A percentile compares a stretch with the other conserved stretches of the same genome.
These are phyloP conservation scores for Phania funesta DNA, from an alignment of 2,888 invertebrate species.

Conservation along the genomic window DNA sequence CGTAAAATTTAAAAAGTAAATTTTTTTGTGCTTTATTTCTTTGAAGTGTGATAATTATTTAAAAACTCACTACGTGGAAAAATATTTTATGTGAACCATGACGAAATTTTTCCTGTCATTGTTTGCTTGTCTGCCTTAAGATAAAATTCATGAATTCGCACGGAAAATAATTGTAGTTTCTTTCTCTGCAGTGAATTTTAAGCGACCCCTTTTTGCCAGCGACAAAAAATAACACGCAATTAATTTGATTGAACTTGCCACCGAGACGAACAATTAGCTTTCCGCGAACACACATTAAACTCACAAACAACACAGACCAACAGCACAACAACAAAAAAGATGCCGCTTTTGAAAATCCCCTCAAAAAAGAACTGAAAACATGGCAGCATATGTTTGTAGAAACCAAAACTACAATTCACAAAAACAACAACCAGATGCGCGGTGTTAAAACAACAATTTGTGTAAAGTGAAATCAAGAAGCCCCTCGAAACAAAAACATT, in stretches of 20 bases:
- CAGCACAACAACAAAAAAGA: slow-evolving; percentile 38
- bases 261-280: slow-evolving; percentile 74
- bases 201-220: slow-evolving; percentile 47
- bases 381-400: background rate
- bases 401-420: background rate
- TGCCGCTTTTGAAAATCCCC: slow-evolving; percentile 34
- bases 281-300: slow-evolving; percentile 72
- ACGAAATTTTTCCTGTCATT: slow-evolving; percentile 40
- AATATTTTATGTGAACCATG: slow-evolving; percentile 49
- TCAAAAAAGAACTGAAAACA: slow-evolving; percentile 1
- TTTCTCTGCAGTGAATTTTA: slow-evolving; percentile 51
- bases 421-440: background rate
- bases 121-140: slow-evolving; percentile 9
- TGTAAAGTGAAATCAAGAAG: slow-evolving; percentile 39
- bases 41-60: slow-evolving; percentile 3
- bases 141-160: slow-evolving; percentile 26
- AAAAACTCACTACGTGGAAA: slow-evolving; percentile 2
- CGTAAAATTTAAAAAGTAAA: too few species aligned
- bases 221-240: slow-evolving; percentile 70
- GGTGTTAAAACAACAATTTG: slow-evolving; percentile 57
- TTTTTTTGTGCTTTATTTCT: slow-evolving; percentile 1
- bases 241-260: slow-evolving; percentile 80
- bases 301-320: slow-evolving; percentile 54
- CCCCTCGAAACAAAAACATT: slow-evolving; percentile 54
- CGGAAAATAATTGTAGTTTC: slow-evolving; percentile 35